Evolutionary conservation across 1,140 invertebrate genomes (phyloP).

Genomic region (Drosophila elegans): DNA sequence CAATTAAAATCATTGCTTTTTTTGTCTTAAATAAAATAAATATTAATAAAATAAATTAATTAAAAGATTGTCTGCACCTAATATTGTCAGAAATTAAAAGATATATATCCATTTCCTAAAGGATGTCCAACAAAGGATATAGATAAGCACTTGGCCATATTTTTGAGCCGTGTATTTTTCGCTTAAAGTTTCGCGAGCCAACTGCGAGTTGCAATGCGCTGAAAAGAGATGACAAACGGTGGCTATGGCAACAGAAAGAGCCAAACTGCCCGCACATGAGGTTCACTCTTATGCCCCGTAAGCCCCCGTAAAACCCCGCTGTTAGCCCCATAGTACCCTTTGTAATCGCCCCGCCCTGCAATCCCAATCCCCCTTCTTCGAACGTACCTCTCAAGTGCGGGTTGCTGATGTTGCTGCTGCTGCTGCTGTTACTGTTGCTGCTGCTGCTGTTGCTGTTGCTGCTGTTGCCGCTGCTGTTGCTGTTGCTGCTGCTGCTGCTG

Average conservation of each 20-base stretch:
- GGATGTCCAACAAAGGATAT: no score
- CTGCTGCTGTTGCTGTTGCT: conserved; percentile 23
- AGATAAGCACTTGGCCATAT: not conserved
- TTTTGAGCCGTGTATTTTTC: conserved; percentile 18
- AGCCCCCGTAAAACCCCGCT: conserved; percentile 8
- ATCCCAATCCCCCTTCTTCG: not conserved
- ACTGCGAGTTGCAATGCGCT: conserved; percentile 49
- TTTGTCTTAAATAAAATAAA: no score
- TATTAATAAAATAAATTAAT: no score
- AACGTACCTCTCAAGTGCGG: conserved; percentile 64
- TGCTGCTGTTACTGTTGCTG: conserved; percentile 26
- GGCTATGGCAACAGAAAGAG: conserved; percentile 66
- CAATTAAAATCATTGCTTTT: no score
- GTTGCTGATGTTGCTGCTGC: conserved; percentile 49
- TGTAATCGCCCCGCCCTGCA: conserved; percentile 24
- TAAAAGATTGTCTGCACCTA: no score
- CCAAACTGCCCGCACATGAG: conserved; percentile 27
- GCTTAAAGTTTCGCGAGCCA: conserved; percentile 26
- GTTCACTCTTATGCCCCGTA: conserved; percentile 23
- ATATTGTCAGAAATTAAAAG: no score
- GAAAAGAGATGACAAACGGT: conserved; percentile 65
- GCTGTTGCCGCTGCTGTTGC: conserved; percentile 45
- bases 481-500: conserved; percentile 21
- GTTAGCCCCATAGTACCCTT: conserved; percentile 12
- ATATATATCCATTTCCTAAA: no score